phyloP scores from a whole-genome alignment of 2,797 vertebrate genomes.

The Pseudomugil gertrudae region DNA sequence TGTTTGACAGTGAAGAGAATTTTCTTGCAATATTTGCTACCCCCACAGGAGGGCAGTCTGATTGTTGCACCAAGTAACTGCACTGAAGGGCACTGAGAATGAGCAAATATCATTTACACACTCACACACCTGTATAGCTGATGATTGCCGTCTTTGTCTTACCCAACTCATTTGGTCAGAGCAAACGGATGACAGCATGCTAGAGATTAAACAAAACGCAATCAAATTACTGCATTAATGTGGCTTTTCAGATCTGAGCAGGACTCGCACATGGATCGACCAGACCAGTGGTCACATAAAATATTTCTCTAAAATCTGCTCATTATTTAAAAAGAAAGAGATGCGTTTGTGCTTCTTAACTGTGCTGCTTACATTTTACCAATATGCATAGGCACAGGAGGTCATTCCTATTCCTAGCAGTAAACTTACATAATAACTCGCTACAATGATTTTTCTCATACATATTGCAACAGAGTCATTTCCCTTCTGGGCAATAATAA shows the following conservation, averaged over 20 bases:
- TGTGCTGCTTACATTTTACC: not conserved
- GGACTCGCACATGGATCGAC: not conserved
- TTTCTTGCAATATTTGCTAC: constrained; percentile 24
- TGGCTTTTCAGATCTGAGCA: constrained; percentile 12
- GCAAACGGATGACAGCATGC: constrained; percentile 41
- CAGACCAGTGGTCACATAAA: not conserved
- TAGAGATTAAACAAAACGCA: constrained; percentile 34
- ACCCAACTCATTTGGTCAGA: constrained; percentile 45
- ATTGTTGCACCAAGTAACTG: constrained; percentile 31
- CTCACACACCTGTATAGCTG: constrained; percentile 36
- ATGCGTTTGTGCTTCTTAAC: constrained; percentile 31
- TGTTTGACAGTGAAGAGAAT: constrained; percentile 5
- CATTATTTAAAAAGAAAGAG: constrained; percentile 28
- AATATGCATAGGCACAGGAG: not conserved
- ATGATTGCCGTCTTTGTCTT: constrained; percentile 45
- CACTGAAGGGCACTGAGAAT: constrained; percentile 29
- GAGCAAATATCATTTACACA: constrained; percentile 29
- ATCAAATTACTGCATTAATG: constrained; percentile 21
- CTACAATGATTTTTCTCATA: not conserved
- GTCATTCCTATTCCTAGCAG: not conserved
- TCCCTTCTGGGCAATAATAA: not conserved
- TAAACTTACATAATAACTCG: not conserved
- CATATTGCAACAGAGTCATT: not conserved
- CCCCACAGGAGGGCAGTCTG: constrained; percentile 70
- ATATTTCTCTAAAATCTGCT: no score